Percentiles rank a stretch among this genome's conserved stretches.
These are phyloP conservation scores for Sebastes variabilis DNA, from an alignment of 2,797 vertebrate genomes.

Conservation along the genomic window DNA sequence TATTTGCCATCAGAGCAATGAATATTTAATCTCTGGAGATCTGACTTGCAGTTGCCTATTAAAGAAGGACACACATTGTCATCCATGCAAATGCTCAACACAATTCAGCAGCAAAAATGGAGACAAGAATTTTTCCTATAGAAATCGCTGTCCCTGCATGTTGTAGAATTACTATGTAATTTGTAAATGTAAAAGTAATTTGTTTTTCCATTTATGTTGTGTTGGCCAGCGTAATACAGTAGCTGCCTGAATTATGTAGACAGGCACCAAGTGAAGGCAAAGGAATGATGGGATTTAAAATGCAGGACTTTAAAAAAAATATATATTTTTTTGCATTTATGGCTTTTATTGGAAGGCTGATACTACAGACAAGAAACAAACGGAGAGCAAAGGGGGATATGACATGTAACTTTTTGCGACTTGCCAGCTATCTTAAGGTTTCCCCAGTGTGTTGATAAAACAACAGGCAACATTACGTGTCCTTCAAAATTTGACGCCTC, in stretches of 20 bases:
- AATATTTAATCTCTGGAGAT: slow-evolving; percentile 23
- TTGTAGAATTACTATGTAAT: not conserved
- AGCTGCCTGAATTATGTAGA: not conserved
- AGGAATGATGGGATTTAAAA: not conserved
- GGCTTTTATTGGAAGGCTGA: not conserved
- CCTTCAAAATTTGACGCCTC: too few relatives aligned
- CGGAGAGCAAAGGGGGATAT: not conserved
- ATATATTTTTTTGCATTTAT: not conserved
- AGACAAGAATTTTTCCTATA: not conserved
- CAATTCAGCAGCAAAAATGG: not conserved
- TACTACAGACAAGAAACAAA: not conserved
- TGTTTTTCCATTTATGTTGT: not conserved
- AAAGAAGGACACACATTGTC: not conserved
- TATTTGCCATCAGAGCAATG: slow-evolving; percentile 8
- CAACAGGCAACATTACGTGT: not conserved
- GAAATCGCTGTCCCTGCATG: not conserved
- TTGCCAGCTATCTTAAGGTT: not conserved
- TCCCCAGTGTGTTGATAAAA: not conserved
- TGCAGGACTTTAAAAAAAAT: not conserved
- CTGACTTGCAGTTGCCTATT: slow-evolving; percentile 4
- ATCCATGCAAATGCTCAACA: not conserved
- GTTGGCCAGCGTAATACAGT: not conserved
- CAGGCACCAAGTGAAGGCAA: not conserved
- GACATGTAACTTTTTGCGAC: not conserved
- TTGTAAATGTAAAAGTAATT: not conserved